Evolutionary conservation across 1,140 invertebrate genomes (phyloP).

Genomic region (Drosophila rhopaloa): DNA sequence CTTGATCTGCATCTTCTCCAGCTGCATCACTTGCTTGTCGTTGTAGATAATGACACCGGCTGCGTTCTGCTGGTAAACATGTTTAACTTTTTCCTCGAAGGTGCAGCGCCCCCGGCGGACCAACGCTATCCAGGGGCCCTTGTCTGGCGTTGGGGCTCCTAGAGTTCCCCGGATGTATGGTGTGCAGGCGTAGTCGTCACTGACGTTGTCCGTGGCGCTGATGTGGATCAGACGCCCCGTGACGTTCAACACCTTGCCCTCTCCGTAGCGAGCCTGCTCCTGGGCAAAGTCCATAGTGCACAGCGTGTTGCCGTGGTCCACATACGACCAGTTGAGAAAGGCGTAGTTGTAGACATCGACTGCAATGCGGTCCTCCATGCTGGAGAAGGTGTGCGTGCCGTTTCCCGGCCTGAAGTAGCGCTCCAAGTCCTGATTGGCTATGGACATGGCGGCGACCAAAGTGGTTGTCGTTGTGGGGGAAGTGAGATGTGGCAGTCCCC

Average conservation of each 20-base stretch:
- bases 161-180: constrained; percentile 86
- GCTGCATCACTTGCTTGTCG: constrained; percentile 87
- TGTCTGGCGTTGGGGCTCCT: constrained; percentile 85
- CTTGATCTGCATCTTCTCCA: constrained; percentile 90
- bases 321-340: constrained; percentile 78
- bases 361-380: constrained; percentile 67
- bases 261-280: constrained; percentile 89
- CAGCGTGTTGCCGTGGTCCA: constrained; percentile 58
- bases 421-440: constrained; percentile 79
- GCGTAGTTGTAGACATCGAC: constrained; percentile 77
- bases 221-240: constrained; percentile 88
- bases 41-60: constrained; percentile 91
- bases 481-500: constrained; percentile 67
- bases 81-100: constrained; percentile 90
- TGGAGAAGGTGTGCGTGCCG: constrained; percentile 57
- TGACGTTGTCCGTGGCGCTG: constrained; percentile 84
- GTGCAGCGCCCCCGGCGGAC: constrained; percentile 90
- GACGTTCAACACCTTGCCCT: constrained; percentile 87
- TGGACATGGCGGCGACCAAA: constrained; percentile 77
- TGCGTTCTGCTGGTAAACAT: constrained; percentile 89
- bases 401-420: constrained; percentile 77
- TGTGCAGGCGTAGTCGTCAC: constrained; percentile 88
- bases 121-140: constrained; percentile 90
- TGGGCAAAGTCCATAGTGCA: constrained; percentile 74
- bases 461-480: constrained; percentile 76